Base-by-base conservation (phyloP, 1,140 invertebrate species). In the Halesus radiatus region DNA sequence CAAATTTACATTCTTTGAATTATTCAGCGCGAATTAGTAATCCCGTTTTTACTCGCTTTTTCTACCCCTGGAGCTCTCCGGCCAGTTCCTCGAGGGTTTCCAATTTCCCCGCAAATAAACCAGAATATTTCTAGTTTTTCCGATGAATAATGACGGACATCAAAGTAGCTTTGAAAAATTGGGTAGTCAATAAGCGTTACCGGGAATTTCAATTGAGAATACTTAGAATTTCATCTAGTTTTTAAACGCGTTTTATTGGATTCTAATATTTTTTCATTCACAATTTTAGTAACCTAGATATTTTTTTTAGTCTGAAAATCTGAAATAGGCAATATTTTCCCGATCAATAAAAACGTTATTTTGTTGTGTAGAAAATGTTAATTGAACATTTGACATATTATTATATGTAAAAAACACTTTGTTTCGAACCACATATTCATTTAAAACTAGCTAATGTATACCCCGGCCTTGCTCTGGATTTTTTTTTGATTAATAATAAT, bases 1-100 rank as follows among this genome's bases (percentile, higher is more conserved):
- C 75, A 56, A 83, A 83, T 83, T 81, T 81, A 83, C 82, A 83
- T 83, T 83, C 80, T 81, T 81, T 83, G 82, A 83, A 83, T 83
- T 81, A 83, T 83, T 83, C 82, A 83, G 78, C 76, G 82, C 23
- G 82, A 83, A 83, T 83, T 83, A 83, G 82, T 81, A 81, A 83
- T 83, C 73, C 78, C 76, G 37, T 83, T 83, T 81, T 83, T 83
- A 80, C 56, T 72, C 76, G 79, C 20, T 26, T 74, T 74, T 74
- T 74, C 70, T n/a, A 52, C 50, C 70, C 23, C 5, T 18, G n/a
- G 15, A 53, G 8, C 53, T 13, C 52, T 74, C 22, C 45, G 5
- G 18, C 18, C 50, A 74, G 22, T 72, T 50, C 20, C 53, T 56
- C 50, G 52, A 56, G 52, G 70, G 53, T 53, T 70, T 74, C 26